Base-by-base conservation (phyloP, 2,113 vertebrate species). In the Anarrhichthys ocellatus region DNA sequence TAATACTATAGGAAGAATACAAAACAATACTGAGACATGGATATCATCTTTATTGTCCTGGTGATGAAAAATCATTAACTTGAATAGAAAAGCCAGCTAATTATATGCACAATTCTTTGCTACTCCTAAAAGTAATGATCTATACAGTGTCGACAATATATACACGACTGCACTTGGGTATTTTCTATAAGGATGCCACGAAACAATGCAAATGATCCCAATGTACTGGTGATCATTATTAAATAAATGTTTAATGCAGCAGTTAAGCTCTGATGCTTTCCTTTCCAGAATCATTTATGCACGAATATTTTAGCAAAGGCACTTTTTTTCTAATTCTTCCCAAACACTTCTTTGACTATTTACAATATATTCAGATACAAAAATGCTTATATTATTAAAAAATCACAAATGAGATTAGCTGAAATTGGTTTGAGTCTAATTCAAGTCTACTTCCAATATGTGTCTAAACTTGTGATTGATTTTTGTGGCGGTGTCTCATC, bases 351-450 rank as follows among this genome's bases (percentile, higher is more conserved):
- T 34, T 74, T 32, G 5, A 61, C 42, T 70, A 29, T 79, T 58
- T 42, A 24, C 69, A 63, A 83, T 48, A 62, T 24, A 61, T 86
- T 78, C 27, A 80, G 44, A 50, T 24, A 50, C 15, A 77, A 70
- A 73, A 69, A 24, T 50, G 52, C 52, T 78, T 81, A 34, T 42
- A 81, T 65, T 50, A 36, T 65, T 5, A 78, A 82, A 84, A 81
- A 81, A 61, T 42, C 36, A 75, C 81, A 86, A 79, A 86, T 34
- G n/a, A 87, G 73, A 90, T 88, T 34, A 83, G 27, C 40, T 54
- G 38, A 79, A 83, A 86, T 84, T 80, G 54, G n/a, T 74, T 85
- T 3, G 18, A 50, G 6, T 84, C 44, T 70, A 44, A 88, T 83
- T 87, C 22, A 59, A 77, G 17, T 77, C 32, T 72, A 80, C 79